Conservation (phyloP, 2,113 vertebrate species). For the Casuarius casuarius region DNA sequence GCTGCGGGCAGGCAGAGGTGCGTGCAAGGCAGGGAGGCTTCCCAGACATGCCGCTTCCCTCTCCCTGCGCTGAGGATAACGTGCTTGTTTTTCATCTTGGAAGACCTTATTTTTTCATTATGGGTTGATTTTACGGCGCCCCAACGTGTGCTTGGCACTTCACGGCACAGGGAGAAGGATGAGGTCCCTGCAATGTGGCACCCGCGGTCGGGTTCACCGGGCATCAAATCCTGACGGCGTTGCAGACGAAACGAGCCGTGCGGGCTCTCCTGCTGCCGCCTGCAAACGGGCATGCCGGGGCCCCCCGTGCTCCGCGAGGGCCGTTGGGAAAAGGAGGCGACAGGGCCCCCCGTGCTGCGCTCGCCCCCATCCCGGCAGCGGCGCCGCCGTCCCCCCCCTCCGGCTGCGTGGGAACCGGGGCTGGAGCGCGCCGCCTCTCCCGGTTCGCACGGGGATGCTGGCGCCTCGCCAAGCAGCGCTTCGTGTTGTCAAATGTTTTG, state of each 20-base stretch:
- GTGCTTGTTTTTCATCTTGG: not conserved
- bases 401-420: not conserved
- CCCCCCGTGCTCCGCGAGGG: too few relatives aligned
- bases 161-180: not conserved
- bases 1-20: not conserved
- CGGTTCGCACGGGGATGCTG: too few relatives aligned
- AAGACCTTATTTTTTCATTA: slow-evolving; percentile 29
- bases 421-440: slow-evolving; percentile 26
- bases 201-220: too few relatives aligned
- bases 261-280: too few relatives aligned
- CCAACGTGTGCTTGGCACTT: slow-evolving; percentile 40
- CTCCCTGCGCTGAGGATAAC: not conserved
- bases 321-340: too few relatives aligned
- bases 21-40: too few relatives aligned
- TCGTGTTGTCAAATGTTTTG: too few relatives aligned
- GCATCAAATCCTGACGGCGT: too few relatives aligned
- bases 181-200: not conserved
- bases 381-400: not conserved
- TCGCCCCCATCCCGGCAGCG: rapidly evolving
- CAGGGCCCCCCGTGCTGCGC: not conserved
- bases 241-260: too few relatives aligned
- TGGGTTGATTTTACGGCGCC: slow-evolving; percentile 39
- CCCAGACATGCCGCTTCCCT: not conserved
- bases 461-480: too few relatives aligned
- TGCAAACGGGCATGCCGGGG: too few relatives aligned